These are phyloP conservation scores for Drosophila persimilis DNA, from an alignment of 1,140 invertebrate species.

Conservation along the genomic window DNA sequence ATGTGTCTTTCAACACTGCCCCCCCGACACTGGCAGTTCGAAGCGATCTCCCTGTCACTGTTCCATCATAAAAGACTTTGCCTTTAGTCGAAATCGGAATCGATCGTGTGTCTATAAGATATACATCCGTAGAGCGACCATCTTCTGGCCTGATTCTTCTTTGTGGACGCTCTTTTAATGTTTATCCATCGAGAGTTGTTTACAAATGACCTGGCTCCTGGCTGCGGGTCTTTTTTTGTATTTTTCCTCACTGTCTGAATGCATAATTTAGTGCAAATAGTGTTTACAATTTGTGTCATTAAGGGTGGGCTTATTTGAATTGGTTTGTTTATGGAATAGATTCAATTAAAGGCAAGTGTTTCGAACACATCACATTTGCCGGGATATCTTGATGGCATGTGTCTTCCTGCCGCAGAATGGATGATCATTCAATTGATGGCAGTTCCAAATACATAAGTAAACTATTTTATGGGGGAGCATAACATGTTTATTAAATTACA, in stretches of 20 bases:
- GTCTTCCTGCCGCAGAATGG: too few species aligned
- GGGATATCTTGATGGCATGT: too few species aligned
- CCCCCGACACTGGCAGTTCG: slow-evolving; percentile 9
- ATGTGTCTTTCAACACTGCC: slow-evolving; percentile 54
- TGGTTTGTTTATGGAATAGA: slow-evolving; percentile 2
- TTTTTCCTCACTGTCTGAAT: slow-evolving; percentile 8
- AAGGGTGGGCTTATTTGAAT: slow-evolving; percentile 11
- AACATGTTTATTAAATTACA: too few species aligned
- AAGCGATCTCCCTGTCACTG: background rate
- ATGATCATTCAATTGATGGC: too few species aligned
- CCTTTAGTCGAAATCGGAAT: slow-evolving; percentile 17
- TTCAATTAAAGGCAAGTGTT: too few species aligned
- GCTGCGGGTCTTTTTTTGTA: background rate
- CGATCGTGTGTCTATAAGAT: slow-evolving; percentile 16
- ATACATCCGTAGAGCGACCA: slow-evolving; percentile 12
- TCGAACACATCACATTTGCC: too few species aligned
- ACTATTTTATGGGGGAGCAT: too few species aligned
- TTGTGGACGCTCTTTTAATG: slow-evolving; percentile 26
- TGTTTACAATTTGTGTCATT: slow-evolving; percentile 38
- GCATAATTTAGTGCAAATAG: slow-evolving; percentile 40
- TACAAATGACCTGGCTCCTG: slow-evolving; percentile 38
- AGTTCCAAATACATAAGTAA: too few species aligned
- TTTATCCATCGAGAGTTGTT: slow-evolving; percentile 49
- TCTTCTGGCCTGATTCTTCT: slow-evolving; percentile 15
- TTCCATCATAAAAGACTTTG: slow-evolving; percentile 7